phyloP scores from a whole-genome alignment of 2,888 invertebrate genomes.

The Sinhomidia bicolor region DNA sequence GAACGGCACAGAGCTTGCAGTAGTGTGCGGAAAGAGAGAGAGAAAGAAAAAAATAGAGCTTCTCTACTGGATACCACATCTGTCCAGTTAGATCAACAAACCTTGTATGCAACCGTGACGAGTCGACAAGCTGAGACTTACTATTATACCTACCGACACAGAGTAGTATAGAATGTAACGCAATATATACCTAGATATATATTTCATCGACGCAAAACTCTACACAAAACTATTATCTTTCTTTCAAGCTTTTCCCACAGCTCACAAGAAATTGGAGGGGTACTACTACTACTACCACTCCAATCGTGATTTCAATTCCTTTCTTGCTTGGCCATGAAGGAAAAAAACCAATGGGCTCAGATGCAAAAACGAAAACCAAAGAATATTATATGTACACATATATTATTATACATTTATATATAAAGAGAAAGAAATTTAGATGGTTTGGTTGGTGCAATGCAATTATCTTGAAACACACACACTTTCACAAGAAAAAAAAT shows the following conservation, averaged over 20 bases:
- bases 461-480: conserved; percentile 7
- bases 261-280: background rate
- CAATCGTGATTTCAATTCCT: conserved; percentile 63
- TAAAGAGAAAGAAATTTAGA: background rate
- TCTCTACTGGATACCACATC: conserved; percentile 63
- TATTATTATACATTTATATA: too few relatives aligned
- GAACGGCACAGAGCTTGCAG: background rate
- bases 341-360: conserved; percentile 49
- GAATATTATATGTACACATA: too few relatives aligned
- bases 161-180: too few relatives aligned
- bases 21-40: background rate
- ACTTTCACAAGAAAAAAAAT: too few relatives aligned
- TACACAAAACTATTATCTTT: background rate
- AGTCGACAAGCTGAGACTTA: conserved; percentile 67
- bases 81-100: conserved; percentile 70
- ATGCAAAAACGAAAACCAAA: conserved; percentile 54
- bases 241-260: conserved; percentile 18
- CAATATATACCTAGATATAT: too few relatives aligned
- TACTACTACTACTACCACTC: too few relatives aligned
- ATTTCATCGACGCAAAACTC: too few relatives aligned
- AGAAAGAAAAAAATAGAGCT: conserved; percentile 17
- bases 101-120: conserved; percentile 64
- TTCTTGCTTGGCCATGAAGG: background rate
- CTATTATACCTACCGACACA: too few relatives aligned
- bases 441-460: background rate